Percentiles rank a stretch among this genome's conserved stretches.
These are phyloP conservation scores for Drosophila pallidifrons DNA, from an alignment of 1,140 invertebrate species.

Conservation along the genomic window DNA sequence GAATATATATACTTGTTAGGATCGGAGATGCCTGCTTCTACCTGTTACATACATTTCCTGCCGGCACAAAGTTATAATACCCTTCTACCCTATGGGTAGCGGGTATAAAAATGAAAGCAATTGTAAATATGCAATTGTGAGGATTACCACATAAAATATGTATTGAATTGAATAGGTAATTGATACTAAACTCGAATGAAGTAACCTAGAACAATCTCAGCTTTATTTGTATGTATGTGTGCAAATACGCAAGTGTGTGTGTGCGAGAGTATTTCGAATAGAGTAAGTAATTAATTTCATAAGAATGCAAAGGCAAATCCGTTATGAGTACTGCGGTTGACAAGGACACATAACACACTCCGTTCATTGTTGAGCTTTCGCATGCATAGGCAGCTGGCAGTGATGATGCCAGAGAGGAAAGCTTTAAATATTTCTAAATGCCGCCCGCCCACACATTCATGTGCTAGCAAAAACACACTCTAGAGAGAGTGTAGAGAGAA, in stretches of 20 bases:
- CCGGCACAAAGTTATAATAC: no score
- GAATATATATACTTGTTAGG: no score
- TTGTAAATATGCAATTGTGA: background rate
- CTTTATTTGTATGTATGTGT: no score
- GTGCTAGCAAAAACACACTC: background rate
- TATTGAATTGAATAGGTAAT: background rate
- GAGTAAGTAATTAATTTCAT: conserved; percentile 1
- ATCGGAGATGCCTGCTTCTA: no score
- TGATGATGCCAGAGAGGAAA: background rate
- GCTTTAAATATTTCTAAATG: conserved; percentile 21
- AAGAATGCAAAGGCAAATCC: conserved; percentile 4
- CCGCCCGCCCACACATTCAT: background rate
- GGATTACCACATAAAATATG: no score
- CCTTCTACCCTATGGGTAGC: no score
- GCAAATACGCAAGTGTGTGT: background rate
- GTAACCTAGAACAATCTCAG: no score
- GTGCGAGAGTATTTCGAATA: background rate
- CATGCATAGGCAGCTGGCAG: background rate
- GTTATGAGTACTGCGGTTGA: conserved; percentile 25
- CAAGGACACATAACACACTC: background rate
- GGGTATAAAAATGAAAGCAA: background rate
- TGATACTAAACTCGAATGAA: background rate
- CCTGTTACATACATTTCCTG: no score
- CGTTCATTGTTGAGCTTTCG: background rate
- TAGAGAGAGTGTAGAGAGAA: background rate